phyloP scores from a whole-genome alignment of 2,113 vertebrate genomes.

The Octodon degus region DNA sequence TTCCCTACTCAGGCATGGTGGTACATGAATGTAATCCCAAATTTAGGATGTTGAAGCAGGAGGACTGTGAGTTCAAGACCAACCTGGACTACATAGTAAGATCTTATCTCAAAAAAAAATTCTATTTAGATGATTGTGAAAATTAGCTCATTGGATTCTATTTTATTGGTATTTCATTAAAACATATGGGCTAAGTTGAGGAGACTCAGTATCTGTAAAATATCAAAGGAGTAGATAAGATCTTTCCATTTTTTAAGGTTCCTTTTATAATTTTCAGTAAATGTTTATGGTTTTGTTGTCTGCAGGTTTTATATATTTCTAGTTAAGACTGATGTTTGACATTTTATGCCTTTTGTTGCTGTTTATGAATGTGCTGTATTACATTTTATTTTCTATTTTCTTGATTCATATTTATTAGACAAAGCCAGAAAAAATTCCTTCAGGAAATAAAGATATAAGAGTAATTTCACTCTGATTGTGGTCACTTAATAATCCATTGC shows the following conservation, averaged over 20 bases:
- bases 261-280: slow-evolving; percentile 24
- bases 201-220: slow-evolving; percentile 4
- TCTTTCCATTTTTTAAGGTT: slow-evolving; percentile 42
- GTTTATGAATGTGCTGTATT: slow-evolving; percentile 18
- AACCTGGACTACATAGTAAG: background rate
- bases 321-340: background rate
- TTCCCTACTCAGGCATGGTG: background rate
- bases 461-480: background rate
- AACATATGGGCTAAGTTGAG: slow-evolving; percentile 22
- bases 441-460: background rate
- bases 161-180: slow-evolving; percentile 49
- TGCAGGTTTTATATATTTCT: slow-evolving; percentile 33
- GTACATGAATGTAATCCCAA: background rate
- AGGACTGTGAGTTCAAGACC: background rate
- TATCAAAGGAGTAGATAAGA: slow-evolving; percentile 17
- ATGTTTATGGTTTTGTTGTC: slow-evolving; percentile 30
- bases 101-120: background rate
- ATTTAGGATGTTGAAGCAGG: background rate
- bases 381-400: slow-evolving; percentile 32
- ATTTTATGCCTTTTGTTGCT: background rate
- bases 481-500: slow-evolving; percentile 51
- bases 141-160: background rate
- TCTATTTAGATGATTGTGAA: slow-evolving; percentile 32
- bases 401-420: slow-evolving; percentile 35
- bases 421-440: background rate